phyloP scores from a whole-genome alignment of 1,140 invertebrate genomes.

The Drosophila ercepeae region DNA sequence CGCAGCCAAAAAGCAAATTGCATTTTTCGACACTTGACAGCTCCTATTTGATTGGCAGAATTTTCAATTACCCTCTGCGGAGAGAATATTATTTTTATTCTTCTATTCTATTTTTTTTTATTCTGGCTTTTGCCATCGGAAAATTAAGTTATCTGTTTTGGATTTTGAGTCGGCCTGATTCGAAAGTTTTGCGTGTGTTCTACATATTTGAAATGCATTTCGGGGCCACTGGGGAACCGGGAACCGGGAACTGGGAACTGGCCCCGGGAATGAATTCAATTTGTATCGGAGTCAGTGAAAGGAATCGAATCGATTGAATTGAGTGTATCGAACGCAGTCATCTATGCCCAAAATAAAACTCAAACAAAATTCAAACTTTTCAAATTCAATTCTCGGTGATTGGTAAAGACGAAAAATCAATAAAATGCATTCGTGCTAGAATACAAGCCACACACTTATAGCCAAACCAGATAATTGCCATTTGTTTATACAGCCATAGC shows the following conservation, averaged over 20 bases:
- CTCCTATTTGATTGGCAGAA: slow-evolving; percentile 59
- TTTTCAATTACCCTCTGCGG: slow-evolving; percentile 58
- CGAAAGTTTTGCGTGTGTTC: slow-evolving; percentile 15
- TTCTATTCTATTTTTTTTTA: background rate
- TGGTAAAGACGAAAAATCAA: background rate
- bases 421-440: background rate
- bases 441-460: background rate
- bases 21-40: slow-evolving; percentile 67
- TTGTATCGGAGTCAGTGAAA: slow-evolving; percentile 23
- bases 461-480: no score
- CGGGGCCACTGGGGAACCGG: background rate
- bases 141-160: slow-evolving; percentile 51
- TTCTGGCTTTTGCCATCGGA: slow-evolving; percentile 1
- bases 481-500: no score
- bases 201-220: slow-evolving; percentile 39
- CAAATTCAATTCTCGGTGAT: slow-evolving; percentile 4
- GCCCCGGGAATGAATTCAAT: slow-evolving; percentile 23
- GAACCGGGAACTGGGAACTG: background rate
- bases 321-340: slow-evolving; percentile 15
- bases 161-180: slow-evolving; percentile 45
- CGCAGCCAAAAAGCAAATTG: slow-evolving; percentile 34
- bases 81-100: slow-evolving; percentile 1
- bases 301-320: slow-evolving; percentile 17
- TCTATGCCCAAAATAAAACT: slow-evolving; percentile 23
- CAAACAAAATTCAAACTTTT: slow-evolving; percentile 6